These are phyloP conservation scores for Linepithema humile DNA, from an alignment of 1,140 invertebrate species.

Conservation along the genomic window DNA sequence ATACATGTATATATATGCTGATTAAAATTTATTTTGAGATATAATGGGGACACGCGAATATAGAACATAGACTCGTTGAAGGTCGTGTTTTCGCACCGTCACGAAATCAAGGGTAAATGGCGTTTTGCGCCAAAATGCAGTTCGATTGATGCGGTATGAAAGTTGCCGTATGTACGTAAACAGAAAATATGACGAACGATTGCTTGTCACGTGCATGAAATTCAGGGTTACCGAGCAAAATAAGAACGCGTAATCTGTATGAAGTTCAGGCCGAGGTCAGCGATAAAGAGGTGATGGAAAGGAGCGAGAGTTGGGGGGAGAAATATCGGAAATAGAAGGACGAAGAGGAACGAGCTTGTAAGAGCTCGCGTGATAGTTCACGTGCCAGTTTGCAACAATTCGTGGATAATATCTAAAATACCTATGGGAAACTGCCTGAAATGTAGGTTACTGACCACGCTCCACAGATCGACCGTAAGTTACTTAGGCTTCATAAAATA, in stretches of 20 bases:
- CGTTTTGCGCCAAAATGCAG: constrained; percentile 25
- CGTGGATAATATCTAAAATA: constrained; percentile 66
- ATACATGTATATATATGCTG: neutral
- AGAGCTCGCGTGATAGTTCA: constrained; percentile 69
- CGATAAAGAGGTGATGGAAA: neutral
- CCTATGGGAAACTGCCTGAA: neutral
- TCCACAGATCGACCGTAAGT: neutral
- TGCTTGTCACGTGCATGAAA: constrained; percentile 58
- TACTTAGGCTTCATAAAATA: neutral
- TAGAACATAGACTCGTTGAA: neutral
- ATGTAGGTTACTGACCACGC: constrained; percentile 54
- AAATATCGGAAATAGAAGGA: neutral
- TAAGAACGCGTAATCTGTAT: constrained; percentile 27
- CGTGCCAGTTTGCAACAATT: constrained; percentile 62
- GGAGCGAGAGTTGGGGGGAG: neutral
- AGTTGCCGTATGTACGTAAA: constrained; percentile 6
- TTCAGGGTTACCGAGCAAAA: constrained; percentile 59
- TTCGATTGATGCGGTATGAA: constrained; percentile 9
- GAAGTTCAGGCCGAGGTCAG: constrained; percentile 68
- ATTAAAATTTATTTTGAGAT: neutral
- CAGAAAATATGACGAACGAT: constrained; percentile 53
- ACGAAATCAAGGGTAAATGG: constrained; percentile 32
- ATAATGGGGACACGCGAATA: neutral
- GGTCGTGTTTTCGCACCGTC: constrained; percentile 31
- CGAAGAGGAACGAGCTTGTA: constrained; percentile 8